A percentile compares a stretch with the other conserved stretches of the same genome.
phyloP scores from a whole-genome alignment of 2,797 vertebrate species.

The Podarcis siculus region DNA sequence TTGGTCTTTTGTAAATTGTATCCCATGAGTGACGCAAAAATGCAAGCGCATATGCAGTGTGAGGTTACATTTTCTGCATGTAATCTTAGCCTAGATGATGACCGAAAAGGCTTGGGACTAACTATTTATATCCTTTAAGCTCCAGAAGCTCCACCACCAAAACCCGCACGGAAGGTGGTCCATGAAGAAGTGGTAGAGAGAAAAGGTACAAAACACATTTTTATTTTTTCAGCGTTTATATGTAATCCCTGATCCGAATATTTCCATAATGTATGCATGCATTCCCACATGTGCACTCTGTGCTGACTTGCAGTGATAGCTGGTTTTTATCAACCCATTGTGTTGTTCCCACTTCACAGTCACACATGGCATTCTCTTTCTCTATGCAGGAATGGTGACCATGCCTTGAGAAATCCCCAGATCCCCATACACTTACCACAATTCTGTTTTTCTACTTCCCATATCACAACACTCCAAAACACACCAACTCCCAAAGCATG shows the following conservation, averaged over 20 bases:
- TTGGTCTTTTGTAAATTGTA: too few species aligned
- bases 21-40: neutral
- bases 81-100: neutral
- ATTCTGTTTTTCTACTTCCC: neutral
- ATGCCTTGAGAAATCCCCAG: neutral
- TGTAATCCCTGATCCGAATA: neutral
- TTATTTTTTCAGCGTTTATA: conserved; percentile 49
- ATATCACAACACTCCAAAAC: too few species aligned
- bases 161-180: conserved; percentile 74
- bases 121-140: conserved; percentile 75
- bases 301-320: conserved; percentile 12
- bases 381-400: neutral
- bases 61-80: neutral
- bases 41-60: neutral
- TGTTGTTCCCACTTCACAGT: conserved; percentile 32
- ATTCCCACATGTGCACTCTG: conserved; percentile 13
- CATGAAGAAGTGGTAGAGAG: conserved; percentile 81
- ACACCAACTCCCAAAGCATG: neutral
- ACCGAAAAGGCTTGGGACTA: conserved; percentile 31
- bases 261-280: neutral
- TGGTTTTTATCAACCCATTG: neutral
- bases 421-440: neutral
- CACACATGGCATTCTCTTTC: neutral
- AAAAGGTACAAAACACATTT: conserved; percentile 75
- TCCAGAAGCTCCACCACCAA: conserved; percentile 76